Conservation (phyloP, 2,113 vertebrate genomes). For the Catharus fuscescens region DNA sequence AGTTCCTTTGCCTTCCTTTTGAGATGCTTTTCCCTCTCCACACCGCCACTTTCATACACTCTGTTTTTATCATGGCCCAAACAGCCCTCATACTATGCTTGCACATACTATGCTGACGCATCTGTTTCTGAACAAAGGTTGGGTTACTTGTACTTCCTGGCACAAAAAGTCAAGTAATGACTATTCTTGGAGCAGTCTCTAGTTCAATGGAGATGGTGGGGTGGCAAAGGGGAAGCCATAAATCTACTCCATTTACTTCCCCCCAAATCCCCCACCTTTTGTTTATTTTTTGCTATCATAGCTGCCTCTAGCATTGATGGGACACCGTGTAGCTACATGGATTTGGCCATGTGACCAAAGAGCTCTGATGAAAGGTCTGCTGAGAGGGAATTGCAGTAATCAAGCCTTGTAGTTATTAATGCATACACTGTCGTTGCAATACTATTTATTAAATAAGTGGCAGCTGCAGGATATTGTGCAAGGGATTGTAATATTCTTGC, state of each 20-base stretch:
- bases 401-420: background rate
- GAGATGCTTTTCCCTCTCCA: background rate
- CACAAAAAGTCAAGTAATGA: background rate
- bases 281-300: background rate
- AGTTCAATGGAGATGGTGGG: background rate
- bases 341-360: background rate
- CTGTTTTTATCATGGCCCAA: background rate
- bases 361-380: slow-evolving; percentile 13
- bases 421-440: background rate
- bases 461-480: slow-evolving; percentile 52
- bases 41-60: background rate
- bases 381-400: slow-evolving; percentile 4
- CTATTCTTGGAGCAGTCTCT: background rate
- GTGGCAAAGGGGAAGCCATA: background rate
- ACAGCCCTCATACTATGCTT: rapidly evolving
- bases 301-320: background rate
- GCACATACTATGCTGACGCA: background rate
- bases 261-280: rapidly evolving
- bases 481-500: background rate
- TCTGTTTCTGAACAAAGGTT: background rate
- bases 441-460: background rate
- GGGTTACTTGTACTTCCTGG: background rate
- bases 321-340: background rate
- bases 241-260: background rate
- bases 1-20: background rate